Evolutionary conservation across 2,797 vertebrate genomes (phyloP).

Genomic region (Falco columbarius): DNA sequence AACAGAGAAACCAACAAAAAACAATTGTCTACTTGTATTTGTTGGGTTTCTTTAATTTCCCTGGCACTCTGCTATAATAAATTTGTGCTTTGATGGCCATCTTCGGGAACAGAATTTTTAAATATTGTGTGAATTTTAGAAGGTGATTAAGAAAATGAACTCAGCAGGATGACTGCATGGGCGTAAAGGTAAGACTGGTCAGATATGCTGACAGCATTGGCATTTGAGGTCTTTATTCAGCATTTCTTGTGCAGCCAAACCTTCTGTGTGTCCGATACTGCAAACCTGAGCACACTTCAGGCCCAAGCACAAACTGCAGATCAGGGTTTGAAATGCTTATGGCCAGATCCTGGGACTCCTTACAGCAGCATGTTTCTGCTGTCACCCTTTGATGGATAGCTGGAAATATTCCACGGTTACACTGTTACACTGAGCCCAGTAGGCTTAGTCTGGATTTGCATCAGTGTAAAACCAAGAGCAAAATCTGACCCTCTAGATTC

Average conservation of each 20-base stretch:
- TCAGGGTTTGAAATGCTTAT: not conserved
- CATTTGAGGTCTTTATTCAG: not conserved
- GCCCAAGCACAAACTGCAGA: not conserved
- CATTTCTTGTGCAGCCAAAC: not conserved
- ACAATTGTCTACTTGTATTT: accelerated
- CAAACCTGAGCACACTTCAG: not conserved
- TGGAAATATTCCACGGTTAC: not conserved
- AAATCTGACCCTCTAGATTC: not conserved
- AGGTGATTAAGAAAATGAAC: not conserved
- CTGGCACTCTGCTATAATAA: not conserved
- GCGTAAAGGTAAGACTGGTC: not conserved
- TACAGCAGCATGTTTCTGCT: not conserved
- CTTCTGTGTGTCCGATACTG: not conserved
- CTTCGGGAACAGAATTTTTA: not conserved
- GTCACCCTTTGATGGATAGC: not conserved
- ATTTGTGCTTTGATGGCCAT: not conserved
- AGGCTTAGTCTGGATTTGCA: not conserved
- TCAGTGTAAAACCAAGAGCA: not conserved
- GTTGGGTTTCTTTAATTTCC: not conserved
- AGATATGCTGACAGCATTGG: not conserved
- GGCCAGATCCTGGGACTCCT: not conserved
- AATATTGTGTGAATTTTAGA: not conserved
- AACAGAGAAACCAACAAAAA: not conserved
- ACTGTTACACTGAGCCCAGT: not conserved
- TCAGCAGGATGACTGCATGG: not conserved